These are phyloP conservation scores for Lathamus discolor DNA, from an alignment of 2,113 vertebrate genomes.

Conservation along the genomic window DNA sequence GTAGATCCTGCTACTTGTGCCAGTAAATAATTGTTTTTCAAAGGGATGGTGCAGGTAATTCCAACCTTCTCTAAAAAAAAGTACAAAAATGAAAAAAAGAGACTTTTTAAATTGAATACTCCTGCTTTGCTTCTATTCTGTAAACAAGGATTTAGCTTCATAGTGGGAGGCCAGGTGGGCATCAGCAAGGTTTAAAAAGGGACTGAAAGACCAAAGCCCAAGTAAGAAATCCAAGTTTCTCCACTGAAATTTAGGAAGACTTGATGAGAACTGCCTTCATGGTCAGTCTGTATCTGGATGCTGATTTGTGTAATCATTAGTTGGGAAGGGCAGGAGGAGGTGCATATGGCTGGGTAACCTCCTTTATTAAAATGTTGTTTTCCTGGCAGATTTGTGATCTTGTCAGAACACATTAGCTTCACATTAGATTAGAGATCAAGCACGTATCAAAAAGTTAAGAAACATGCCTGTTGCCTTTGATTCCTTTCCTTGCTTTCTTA, in stretches of 20 bases:
- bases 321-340: not conserved
- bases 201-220: not conserved
- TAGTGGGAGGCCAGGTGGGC: not conserved
- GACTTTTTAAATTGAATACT: not conserved
- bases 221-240: not conserved
- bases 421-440: not conserved
- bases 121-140: not conserved
- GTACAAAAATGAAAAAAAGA: not conserved
- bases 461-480: not conserved
- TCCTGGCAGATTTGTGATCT: not conserved
- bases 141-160: not conserved
- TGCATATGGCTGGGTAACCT: accelerated
- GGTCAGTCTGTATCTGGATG: not conserved
- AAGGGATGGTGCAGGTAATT: not conserved
- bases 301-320: not conserved
- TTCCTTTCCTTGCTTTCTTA: not conserved
- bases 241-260: not conserved
- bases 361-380: not conserved
- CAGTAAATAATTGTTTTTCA: not conserved
- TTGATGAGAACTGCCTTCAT: not conserved
- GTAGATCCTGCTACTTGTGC: not conserved
- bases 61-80: not conserved
- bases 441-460: not conserved
- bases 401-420: not conserved
- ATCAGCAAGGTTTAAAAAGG: not conserved